Evolutionary conservation across 2,113 vertebrate species (phyloP), one percentile per base, ranked within the genome.

Genomic region (Octodon degus): DNA sequence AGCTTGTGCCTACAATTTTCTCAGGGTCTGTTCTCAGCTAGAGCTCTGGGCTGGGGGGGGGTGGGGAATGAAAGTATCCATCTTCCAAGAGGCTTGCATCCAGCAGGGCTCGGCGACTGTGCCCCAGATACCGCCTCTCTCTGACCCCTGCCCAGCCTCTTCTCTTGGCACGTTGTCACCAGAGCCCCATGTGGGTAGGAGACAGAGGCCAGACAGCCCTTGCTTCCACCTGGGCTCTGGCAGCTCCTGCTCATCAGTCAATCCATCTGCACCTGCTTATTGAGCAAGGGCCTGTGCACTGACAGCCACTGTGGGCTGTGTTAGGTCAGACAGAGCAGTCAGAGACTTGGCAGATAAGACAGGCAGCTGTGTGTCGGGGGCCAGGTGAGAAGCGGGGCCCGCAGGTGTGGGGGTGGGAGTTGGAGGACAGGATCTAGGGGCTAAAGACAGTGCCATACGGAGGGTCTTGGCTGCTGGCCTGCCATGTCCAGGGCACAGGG

Each of bases 231-330:
- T 97, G 97, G 93, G 43, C 93, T 89, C 90, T 91, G 95, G 90
- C 67, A 89, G 86, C 81, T 65, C 67, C 30, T 86, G 43, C 27
- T 60, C n/a, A 5, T 96, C 97, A 63, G 34, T 95, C 97, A 96
- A 63, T 98, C 97, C n/a, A 0, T 97, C 95, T 27, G 0, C 97
- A 94, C 97, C 9, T 65, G 34, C 74, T 98, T 86, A 97, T 96
- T 97, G 97, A 89, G 62, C 5, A 4, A 40, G 81, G 60, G 34
- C 43, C 85, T 0, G 70, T 4, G 13, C 55, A 72, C 80, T 89
- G 95, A 96, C 87, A 93, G 90, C 93, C 7, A 1, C 30, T 34
- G 58, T 76, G 55, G 83, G 76, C 79, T 0, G 4, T 3, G 16
- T 3, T 30, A 62, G 83, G 70, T 40, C 55, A 34, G 70, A 65